These are phyloP conservation scores for Bucco capensis DNA, from an alignment of 2,113 vertebrate species.

Conservation along the genomic window DNA sequence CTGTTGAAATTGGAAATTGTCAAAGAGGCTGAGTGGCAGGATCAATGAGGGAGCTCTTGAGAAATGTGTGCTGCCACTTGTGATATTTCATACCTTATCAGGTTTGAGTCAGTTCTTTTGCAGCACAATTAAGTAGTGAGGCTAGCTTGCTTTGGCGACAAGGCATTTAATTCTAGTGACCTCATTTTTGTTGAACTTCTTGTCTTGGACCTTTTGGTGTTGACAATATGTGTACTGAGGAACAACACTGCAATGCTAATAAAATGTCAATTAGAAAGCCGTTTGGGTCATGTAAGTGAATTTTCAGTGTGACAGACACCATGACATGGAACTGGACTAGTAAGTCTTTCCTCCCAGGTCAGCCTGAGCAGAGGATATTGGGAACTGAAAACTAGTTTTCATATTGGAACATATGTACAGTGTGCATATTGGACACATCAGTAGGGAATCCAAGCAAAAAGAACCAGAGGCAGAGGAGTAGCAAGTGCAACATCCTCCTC, in stretches of 20 bases:
- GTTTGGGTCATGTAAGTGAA: neutral
- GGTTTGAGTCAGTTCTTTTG: neutral
- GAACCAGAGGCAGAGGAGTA: neutral
- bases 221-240: neutral
- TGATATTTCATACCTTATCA: neutral
- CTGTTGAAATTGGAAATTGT: neutral
- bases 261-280: neutral
- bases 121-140: neutral
- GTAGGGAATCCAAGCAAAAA: neutral
- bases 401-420: too few relatives aligned
- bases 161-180: neutral
- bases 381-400: neutral
- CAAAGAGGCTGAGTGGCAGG: neutral
- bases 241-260: neutral
- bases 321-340: neutral
- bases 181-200: neutral
- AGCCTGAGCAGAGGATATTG: neutral
- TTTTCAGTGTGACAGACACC: neutral
- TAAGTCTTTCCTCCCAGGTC: neutral
- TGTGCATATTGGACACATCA: neutral
- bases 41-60: neutral
- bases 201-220: neutral
- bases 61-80: neutral
- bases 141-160: neutral
- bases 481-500: neutral